Evolutionary conservation across 2,113 vertebrate genomes (phyloP), one percentile per base, ranked within the genome.

Genomic region (Burhinus bistriatus): DNA sequence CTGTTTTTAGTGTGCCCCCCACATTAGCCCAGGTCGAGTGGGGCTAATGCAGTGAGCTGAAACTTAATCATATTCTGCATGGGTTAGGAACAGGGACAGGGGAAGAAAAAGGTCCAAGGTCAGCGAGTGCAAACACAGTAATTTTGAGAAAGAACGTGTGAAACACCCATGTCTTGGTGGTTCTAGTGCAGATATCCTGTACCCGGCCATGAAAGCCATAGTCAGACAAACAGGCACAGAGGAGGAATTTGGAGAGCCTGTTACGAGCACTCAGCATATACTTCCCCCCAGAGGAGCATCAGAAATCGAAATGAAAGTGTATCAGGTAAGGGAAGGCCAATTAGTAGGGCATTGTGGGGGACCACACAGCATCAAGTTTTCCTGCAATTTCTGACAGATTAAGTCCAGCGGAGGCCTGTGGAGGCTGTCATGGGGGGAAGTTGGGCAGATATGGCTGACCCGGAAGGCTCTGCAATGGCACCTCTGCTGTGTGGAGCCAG

Each of bases 261-360:
- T 97, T 34, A 95, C 95, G 23, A 98, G 78, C 52, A 91, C 69
- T 78, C 97, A 97, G 90, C 87, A 93, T 80, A 78, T 98, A 44
- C 94, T 98, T 68, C 92, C 95, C 36, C 98, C 97, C 6, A 81
- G 93, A 95, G 98, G 98, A 97, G 98, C 97, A 52, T 96, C 98
- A 45, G 98, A 99, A 97, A 96, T 97, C 2, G 94, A 98, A 76
- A 96, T 98, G 73, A 98, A 98, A 97, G 81, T 88, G 69, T 97
- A 89, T 52, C 98, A 98, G 98, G 98, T 98, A 97, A 81, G 76
- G 25, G 42, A 7, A 64, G 23, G 71, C 17, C 44, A 68, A 21
- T 32, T 17, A 22, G 6, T 12, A 15, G 52, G 25, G 12, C 1
- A 5, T 22, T 58, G 49, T 1, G 3, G 30, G 17, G 38, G 4